A percentile compares a stretch with the other conserved stretches of the same genome.
Evolutionary conservation across 2,888 invertebrate species (phyloP).

Genomic region (Arrhopalites spinosus): DNA sequence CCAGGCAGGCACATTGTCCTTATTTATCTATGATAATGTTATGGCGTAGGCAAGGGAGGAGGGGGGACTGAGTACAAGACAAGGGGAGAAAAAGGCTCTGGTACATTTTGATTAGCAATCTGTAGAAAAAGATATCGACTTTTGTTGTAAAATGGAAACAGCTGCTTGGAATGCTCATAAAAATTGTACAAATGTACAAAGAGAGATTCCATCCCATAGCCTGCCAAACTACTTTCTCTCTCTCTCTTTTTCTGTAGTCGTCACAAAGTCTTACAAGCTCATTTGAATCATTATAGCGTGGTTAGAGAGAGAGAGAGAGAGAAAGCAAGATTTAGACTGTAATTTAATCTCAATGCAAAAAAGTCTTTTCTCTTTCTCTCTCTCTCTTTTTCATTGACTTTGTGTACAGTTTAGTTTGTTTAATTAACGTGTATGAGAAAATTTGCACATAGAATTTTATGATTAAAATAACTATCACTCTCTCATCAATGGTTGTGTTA

Average conservation of each 20-base stretch:
- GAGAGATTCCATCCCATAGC: background rate
- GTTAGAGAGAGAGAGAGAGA: no score
- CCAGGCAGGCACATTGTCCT: background rate
- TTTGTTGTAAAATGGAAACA: no score
- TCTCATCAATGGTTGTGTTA: background rate
- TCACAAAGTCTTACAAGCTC: background rate
- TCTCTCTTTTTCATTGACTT: no score
- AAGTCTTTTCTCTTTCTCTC: no score
- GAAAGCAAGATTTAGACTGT: background rate
- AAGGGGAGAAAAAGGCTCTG: background rate
- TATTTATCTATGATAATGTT: constrained; percentile 16
- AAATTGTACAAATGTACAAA: constrained; percentile 7
- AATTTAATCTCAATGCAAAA: no score
- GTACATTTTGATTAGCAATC: constrained; percentile 23
- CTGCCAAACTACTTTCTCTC: no score
- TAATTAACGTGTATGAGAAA: background rate
- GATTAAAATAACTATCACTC: background rate
- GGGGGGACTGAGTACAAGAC: background rate
- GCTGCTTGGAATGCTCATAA: constrained; percentile 18
- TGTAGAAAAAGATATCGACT: background rate
- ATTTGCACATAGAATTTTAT: background rate
- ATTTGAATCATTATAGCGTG: background rate
- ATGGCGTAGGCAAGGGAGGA: background rate
- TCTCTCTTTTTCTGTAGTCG: background rate
- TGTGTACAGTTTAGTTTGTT: no score